Percentiles rank a stretch among this genome's conserved stretches.
Conservation (phyloP, 2,888 invertebrate species). For the Lasioglossum calceatum region DNA sequence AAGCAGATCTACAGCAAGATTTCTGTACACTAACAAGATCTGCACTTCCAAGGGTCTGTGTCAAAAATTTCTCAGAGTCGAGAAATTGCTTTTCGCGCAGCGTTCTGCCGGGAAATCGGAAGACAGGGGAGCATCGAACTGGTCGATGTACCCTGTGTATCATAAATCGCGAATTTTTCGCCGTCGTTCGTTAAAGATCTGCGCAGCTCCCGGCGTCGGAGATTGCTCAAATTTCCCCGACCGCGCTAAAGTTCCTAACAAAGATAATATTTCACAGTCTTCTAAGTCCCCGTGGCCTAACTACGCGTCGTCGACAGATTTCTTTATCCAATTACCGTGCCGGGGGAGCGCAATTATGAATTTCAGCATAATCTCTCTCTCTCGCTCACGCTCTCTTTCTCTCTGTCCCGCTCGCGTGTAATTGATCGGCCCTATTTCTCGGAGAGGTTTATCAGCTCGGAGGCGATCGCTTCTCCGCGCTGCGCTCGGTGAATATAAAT, state of each 20-base stretch:
- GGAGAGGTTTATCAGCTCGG: not conserved
- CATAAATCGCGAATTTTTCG: not conserved
- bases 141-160: not conserved
- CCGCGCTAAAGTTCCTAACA: not conserved
- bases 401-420: not conserved
- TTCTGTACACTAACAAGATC: not conserved
- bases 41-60: too few relatives aligned
- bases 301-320: not conserved
- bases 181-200: not conserved
- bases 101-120: not conserved
- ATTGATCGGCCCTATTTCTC: slow-evolving; percentile 23
- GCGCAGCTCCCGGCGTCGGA: not conserved
- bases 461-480: slow-evolving; percentile 1
- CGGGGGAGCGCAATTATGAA: slow-evolving; percentile 8
- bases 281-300: not conserved
- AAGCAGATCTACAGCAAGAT: too few relatives aligned
- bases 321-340: slow-evolving; percentile 18
- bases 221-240: slow-evolving; percentile 5
- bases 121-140: not conserved
- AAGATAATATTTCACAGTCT: slow-evolving; percentile 2
- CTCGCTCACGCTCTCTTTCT: not conserved
- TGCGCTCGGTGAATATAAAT: slow-evolving; percentile 30
- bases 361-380: slow-evolving; percentile 17
- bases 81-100: not conserved
- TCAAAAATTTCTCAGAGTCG: not conserved